Base-by-base conservation (phyloP, 2,888 invertebrate species). In the Drosophila koepferae region DNA sequence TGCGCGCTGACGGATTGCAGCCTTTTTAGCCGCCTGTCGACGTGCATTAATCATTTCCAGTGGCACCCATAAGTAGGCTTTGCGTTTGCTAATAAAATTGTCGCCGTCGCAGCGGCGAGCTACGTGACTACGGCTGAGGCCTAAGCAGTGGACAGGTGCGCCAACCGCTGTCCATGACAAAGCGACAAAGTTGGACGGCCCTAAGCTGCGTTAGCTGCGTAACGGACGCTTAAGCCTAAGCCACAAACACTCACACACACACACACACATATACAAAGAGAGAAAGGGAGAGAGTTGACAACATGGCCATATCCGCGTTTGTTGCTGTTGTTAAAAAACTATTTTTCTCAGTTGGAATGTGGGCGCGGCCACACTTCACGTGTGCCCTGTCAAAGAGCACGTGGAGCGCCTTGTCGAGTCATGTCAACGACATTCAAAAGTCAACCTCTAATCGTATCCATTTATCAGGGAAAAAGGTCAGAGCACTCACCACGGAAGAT, bases 401-500 rank as follows among this genome's bases (percentile, higher is more conserved):
- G 70, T 66, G 70, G 44, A 65, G 41, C 40, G 18, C 51, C 55
- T 34, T 61, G 72, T 44, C 71, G 58, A 53, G 78, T 77, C 74
- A 74, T 80, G 79, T 81, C 78, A 75, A 54, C 78, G 53, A 20
- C 69, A 59, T 49, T 64, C 72, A 66, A 53, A 43, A 64, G 51
- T 59, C 41, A 54, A 63, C 48, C 49, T 38, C 44, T 14, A 59
- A 58, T 34, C 41, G 9, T 40, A 23, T 36, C 14, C 66, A 72
- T 78, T 78, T 63, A 54, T 79, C 66, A 77, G 69, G 16, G 20
- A 28, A 55, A 64, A 49, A 56, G 55, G 64, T 31, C 28, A 16
- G 18, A 23, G n/a, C 48, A 86, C 82, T 95, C 92, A 56, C 97
- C 97, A 91, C 96, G 92, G 93, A 96, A 96, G 91, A 97, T 96